Evolutionary conservation across 2,113 vertebrate genomes (phyloP), one percentile per base, ranked within the genome.

Genomic region (Phrynocephalus versicolor): DNA sequence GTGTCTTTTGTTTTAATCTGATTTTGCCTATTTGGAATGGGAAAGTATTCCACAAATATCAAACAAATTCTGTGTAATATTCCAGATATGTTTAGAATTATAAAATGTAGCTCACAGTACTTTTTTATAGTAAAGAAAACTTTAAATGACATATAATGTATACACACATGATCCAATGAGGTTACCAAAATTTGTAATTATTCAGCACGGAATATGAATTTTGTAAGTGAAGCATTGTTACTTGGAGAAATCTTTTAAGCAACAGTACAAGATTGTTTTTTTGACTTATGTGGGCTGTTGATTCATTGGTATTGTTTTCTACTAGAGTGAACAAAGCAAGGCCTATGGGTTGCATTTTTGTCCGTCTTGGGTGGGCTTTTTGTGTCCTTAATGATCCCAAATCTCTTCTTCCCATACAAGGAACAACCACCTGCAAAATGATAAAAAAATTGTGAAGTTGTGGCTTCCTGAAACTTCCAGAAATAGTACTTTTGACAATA

Each of bases 11-110:
- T 60, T 70, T 88, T 84, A 83, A 89, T 85, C 88, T 89, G 80
- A 69, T 91, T 88, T 86, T 84, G 81, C 89, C 92, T 90, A 76
- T 27, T 76, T 90, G 51, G 83, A 65, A 72, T 55, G 88, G 27
- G 79, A 91, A 87, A 0, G 30, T 84, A 35, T 77, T 86, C 83
- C 39, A 39, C 3, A 64, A 89, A 80, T 75, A 51, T 71, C 86
- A 91, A 88, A 92, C 88, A 84, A 90, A 73, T 72, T 16, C 55
- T 73, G 2, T 65, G 55, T 55, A 58, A 83, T 88, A 83, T 27
- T 19, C 69, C 3, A 39, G 13, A 67, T 0, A 1, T 23, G 30
- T 35, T 65, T 18, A 57, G 13, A 83, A 82, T 18, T 55, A 71
- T 14, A 13, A 77, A 82, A 57, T 70, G 62, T 60, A 60, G 65